phyloP scores from a whole-genome alignment of 37 sponge, comb jelly and placozoan genomes.

The Haliclona indistincta region DNA sequence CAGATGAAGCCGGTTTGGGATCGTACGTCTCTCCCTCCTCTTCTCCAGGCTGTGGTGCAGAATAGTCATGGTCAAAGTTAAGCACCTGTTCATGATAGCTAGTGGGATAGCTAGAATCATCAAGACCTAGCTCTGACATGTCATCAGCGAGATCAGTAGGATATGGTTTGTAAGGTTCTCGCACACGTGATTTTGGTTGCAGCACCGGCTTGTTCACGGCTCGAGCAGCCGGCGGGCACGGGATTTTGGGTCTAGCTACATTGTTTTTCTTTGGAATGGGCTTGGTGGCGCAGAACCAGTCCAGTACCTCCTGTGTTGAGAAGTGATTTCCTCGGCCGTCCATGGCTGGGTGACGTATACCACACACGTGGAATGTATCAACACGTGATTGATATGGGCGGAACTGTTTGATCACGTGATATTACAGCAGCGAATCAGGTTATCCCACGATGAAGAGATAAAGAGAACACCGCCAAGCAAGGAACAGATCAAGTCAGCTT shows the following conservation, averaged over 20 bases:
- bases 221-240: background rate
- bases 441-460: too few species aligned
- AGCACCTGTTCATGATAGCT: too few species aligned
- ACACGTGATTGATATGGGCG: too few species aligned
- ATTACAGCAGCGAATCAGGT: too few species aligned
- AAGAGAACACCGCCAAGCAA: too few species aligned
- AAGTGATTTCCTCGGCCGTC: too few species aligned
- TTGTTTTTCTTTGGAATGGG: constrained; percentile 3
- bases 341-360: too few species aligned
- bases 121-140: background rate
- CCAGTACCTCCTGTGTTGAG: constrained; percentile 33
- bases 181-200: background rate
- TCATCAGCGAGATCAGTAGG: background rate
- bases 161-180: background rate
- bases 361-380: background rate
- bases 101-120: too few species aligned
- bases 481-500: too few species aligned
- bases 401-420: too few species aligned
- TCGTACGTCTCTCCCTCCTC: background rate
- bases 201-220: background rate
- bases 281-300: constrained; percentile 23
- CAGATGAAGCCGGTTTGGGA: background rate
- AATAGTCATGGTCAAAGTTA: background rate
- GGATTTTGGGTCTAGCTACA: background rate
- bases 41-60: background rate